Percentiles rank a stretch among this genome's conserved stretches.
phyloP scores from a whole-genome alignment of 2,797 vertebrate species.

The Malurus splendens region DNA sequence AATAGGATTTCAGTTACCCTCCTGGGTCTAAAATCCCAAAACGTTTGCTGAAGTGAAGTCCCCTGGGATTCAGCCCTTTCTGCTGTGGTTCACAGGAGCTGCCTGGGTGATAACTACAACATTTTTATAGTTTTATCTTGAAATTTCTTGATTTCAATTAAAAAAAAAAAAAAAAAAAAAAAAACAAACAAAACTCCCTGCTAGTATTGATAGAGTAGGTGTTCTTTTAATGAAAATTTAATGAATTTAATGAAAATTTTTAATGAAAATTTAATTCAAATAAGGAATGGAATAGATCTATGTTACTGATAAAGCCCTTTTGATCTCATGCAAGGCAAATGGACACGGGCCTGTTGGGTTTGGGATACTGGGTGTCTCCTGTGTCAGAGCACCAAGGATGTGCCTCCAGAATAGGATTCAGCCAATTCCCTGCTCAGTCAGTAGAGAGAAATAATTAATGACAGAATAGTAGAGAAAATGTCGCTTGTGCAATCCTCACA shows the following conservation, averaged over 20 bases:
- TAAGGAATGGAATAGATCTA: accelerated
- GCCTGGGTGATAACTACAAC: accelerated
- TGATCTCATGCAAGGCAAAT: not conserved
- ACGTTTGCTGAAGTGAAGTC: not conserved
- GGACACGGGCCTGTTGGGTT: not conserved
- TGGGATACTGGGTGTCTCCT: accelerated
- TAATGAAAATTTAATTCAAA: not conserved
- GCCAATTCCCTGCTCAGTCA: not conserved
- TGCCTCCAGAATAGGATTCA: not conserved
- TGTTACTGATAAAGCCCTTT: not conserved
- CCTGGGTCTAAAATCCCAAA: not conserved
- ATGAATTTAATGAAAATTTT: not conserved
- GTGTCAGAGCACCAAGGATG: not conserved
- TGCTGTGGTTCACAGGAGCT: not conserved
- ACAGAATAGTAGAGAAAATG: accelerated
- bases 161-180: not conserved
- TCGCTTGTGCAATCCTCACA: accelerated
- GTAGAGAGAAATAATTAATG: not conserved
- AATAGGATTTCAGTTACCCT: not conserved
- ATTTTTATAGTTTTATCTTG: not conserved
- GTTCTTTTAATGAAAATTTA: not conserved
- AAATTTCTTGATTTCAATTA: accelerated
- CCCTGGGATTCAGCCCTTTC: not conserved
- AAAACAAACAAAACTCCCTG: too few species aligned
- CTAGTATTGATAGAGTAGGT: accelerated